Base-by-base conservation (phyloP, 2,113 vertebrate genomes). In the Coptodon bakossiorum region DNA sequence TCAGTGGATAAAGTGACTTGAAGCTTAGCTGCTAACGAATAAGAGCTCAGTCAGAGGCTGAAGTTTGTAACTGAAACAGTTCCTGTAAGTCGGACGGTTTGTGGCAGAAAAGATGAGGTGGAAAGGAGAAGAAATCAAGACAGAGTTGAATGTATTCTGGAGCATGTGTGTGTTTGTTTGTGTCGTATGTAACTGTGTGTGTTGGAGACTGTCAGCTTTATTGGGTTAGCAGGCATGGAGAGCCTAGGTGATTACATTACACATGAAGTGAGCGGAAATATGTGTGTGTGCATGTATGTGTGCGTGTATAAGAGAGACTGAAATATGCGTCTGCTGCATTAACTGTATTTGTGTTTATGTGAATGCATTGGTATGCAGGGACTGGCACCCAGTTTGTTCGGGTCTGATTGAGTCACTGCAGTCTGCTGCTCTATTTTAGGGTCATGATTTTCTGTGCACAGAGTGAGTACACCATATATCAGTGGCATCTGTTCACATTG, bases 241-340 rank as follows among this genome's bases (percentile, higher is more conserved):
- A 89, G 89, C 83, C 81, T 90, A 93, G 91, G 93, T 94, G 94
- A 96, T 96, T 95, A 89, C 90, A 95, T 96, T 96, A 95, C 91
- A 90, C 29, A 59, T 45, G 78, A 89, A 92, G 91, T 85, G 86
- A 92, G 84, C 89, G 88, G 92, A 94, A 90, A 89, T 94, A 17
- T 87, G 88, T 80, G 86, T 57, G 63, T 89, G 84, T 78, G 85
- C 40, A 13, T 16, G 80, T 31, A 2, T 19, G 16, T 11, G 82
- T 50, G 83, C 10, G 10, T 22, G 81, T 50, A n/a, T 48, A 43
- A 22, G 80, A 63, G 53, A 66, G 57, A 45, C 8, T 45, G 87
- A 87, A 84, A 78, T 38, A 48, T n/a, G 17, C 59, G 29, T 50
- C 19, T 16, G 8, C 57, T 71, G 73, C 84, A 79, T 61, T 76